phyloP scores from a whole-genome alignment of 2,113 vertebrate genomes.

The Myotis lucifugus region DNA sequence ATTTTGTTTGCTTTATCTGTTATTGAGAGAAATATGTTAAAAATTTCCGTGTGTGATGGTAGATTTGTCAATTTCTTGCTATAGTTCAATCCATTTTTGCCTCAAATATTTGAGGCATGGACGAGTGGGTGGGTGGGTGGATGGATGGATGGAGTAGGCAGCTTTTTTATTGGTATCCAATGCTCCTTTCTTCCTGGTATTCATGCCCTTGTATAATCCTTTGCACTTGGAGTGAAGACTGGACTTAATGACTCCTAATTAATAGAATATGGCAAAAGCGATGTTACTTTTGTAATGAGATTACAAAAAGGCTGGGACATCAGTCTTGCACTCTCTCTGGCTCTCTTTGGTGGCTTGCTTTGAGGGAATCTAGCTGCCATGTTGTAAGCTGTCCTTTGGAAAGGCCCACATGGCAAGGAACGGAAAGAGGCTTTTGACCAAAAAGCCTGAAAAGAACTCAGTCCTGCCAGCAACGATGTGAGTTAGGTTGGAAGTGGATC shows the following conservation, averaged over 20 bases:
- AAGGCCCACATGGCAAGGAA: not conserved
- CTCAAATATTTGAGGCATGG: not conserved
- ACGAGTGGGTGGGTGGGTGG: not conserved
- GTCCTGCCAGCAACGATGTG: not conserved
- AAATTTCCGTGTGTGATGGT: not conserved
- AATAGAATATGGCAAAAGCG: slow-evolving; percentile 7
- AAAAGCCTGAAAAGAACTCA: not conserved
- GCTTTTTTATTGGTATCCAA: not conserved
- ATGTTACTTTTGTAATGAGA: not conserved
- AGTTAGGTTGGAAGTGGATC: not conserved
- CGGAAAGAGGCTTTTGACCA: not conserved
- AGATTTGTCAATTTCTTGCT: not conserved
- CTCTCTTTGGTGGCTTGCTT: not conserved
- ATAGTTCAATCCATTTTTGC: not conserved
- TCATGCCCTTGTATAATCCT: not conserved
- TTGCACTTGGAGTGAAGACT: not conserved
- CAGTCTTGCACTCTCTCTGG: not conserved
- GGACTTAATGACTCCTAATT: not conserved
- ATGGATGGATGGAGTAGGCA: not conserved
- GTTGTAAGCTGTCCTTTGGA: not conserved
- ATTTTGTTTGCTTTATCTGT: not conserved
- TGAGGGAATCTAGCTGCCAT: not conserved
- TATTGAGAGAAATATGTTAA: not conserved
- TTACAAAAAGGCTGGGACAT: not conserved
- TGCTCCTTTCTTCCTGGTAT: not conserved